Percentiles rank a stretch among this genome's conserved stretches.
These are phyloP conservation scores for Hydrocynus forskahlii DNA, from an alignment of 2,797 vertebrate genomes.

Conservation along the genomic window DNA sequence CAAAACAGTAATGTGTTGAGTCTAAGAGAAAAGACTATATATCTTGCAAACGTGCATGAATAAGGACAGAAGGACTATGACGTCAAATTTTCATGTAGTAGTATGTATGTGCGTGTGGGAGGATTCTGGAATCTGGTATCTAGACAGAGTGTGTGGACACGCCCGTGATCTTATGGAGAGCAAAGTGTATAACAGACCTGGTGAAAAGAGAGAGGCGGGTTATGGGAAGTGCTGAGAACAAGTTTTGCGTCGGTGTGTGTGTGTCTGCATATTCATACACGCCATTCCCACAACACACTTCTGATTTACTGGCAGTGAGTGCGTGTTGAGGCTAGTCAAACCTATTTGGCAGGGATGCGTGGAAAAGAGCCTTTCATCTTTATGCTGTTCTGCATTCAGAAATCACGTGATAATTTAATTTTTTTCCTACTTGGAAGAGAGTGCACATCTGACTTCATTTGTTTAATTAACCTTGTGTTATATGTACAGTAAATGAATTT, in stretches of 20 bases:
- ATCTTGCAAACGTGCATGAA: background rate
- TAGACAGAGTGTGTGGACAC: background rate
- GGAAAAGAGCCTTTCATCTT: constrained; percentile 7
- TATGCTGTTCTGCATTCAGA: background rate
- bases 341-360: background rate
- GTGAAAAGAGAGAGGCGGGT: background rate
- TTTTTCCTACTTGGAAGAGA: background rate
- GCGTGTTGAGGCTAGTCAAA: constrained; percentile 49
- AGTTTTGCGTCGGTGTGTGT: constrained; percentile 9
- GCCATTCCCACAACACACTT: constrained; percentile 16
- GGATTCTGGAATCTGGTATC: constrained; percentile 10
- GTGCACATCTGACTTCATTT: background rate
- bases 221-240: background rate
- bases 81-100: background rate
- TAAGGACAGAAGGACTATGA: background rate
- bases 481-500: no score
- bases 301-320: constrained; percentile 21
- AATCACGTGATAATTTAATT: background rate
- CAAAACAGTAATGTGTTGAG: background rate
- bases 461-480: background rate
- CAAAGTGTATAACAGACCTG: background rate
- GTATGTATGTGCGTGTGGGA: constrained; percentile 18
- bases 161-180: constrained; percentile 6
- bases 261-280: constrained; percentile 28
- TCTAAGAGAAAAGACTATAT: background rate